Base-by-base conservation (phyloP, 1,140 invertebrate genomes). In the Lasioglossum albipes region DNA sequence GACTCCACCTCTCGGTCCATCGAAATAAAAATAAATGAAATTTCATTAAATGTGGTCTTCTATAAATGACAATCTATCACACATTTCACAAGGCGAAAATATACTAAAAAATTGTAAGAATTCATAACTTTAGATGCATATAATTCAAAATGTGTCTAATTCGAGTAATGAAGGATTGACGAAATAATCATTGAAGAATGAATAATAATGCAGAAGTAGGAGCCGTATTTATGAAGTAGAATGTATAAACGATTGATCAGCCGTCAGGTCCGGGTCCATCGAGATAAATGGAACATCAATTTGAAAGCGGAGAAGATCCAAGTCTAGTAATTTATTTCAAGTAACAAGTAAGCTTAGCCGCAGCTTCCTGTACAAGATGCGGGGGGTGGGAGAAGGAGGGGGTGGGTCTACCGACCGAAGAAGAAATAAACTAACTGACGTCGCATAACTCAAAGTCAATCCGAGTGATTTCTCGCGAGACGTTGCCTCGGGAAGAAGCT, bases 381-480 rank as follows among this genome's bases (percentile, higher is more conserved):
- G 36, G 36, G 5, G 36, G 36, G 36, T 36, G 31, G 31, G 1
- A 4, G n/a, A 70, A 41, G 16, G 41, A 36, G 36, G 5, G 36
- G 36, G 36, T 36, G 16, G 16, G 18, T 0, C 62, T 27, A 7
- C 36, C 13, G 52, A 54, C 4, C 16, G 52, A 54, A 54, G 52
- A 54, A 54, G 42, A 52, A 78, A 16, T 41, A 13, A 41, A 45
- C 65, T n/a, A 45, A 31, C 27, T n/a, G 74, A 36, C 18, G 20
- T 64, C 59, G 65, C 31, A 69, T 61, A 54, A 71, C 61, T 78
- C 68, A 72, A 71, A 78, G 59, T 78, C 45, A n/a, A 49, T 27
- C 42, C 31, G 61, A 71, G 22, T 71, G 57, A 41, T 49, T 78
- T 62, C 18, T 45, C 66, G 57, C 42, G 18, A 7, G 67, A 31